Evolutionary conservation across 2,888 invertebrate genomes (phyloP), one percentile per base, ranked within the genome.

Genomic region (Melipona beecheii): DNA sequence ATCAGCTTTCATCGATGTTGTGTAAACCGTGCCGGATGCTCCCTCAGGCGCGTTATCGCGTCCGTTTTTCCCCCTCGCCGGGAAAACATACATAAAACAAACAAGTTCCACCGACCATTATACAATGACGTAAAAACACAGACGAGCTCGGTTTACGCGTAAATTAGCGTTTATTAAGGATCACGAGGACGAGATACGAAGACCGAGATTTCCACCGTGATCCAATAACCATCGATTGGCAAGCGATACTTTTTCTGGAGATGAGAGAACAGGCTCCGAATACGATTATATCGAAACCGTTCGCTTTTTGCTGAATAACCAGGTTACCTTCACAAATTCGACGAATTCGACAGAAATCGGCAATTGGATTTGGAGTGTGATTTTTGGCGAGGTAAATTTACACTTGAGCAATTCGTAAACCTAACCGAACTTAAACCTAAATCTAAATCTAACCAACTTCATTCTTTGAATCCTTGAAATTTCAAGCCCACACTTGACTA

Each of bases 181-280:
- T 9, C 43, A 11, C 43, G 36, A 66, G 21, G 52, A 17, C 66
- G 17, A n/a, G 24, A 69, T n/a, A 62, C 62, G 60, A 74, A 77
- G 78, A 87, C 72, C 64, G 65, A 62, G 80, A 86, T 84, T 84
- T 82, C 75, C 58, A 66, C 60, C 65, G 76, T 79, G 87, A 87
- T 87, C 80, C 86, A 84, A 87, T 87, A 86, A 78, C 84, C 86
- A 77, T 83, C 66, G 64, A n/a, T n/a, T 13, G 43, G 54, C 74
- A 83, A 86, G 82, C 86, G 79, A 86, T 78, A 71, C 69, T 78
- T 72, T 73, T 68, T 60, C 74, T 64, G 68, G 75, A 77, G 68
- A 73, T 21, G 54, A 54, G 54, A 54, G 73, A 81, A 77, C 78
- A 75, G 49, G 72, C 69, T 74, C 81, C 58, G 31, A 43, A 73